phyloP scores from a whole-genome alignment of 2,113 vertebrate genomes.

The Heterocephalus glaber region DNA sequence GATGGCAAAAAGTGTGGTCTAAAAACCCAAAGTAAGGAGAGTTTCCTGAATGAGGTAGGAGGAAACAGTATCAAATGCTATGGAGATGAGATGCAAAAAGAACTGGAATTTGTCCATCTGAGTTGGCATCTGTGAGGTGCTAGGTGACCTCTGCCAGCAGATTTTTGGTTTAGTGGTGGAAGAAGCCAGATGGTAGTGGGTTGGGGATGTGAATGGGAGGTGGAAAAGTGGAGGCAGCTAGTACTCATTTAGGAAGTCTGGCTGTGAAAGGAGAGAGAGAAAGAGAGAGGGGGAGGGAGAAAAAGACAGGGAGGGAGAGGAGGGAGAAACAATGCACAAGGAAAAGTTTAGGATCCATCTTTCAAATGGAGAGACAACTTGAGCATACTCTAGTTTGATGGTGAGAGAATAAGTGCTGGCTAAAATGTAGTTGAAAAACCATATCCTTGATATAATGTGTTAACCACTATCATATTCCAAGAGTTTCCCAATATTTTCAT shows the following conservation, averaged over 20 bases:
- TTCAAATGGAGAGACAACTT: constrained; percentile 18
- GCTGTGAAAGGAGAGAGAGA: constrained; percentile 5
- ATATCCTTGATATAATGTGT: not conserved
- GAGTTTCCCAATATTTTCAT: constrained; percentile 9
- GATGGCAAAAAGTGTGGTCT: constrained; percentile 19
- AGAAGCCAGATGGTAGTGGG: constrained; percentile 77
- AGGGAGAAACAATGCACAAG: not conserved
- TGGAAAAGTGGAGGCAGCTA: constrained; percentile 69
- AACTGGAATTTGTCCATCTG: constrained; percentile 73
- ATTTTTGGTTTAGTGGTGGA: constrained; percentile 70
- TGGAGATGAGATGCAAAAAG: constrained; percentile 73
- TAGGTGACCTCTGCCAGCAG: constrained; percentile 77
- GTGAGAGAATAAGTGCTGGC: constrained; percentile 14
- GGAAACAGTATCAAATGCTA: constrained; percentile 65
- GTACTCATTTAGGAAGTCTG: constrained; percentile 73
- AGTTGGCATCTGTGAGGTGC: constrained; percentile 65
- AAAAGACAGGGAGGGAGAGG: not conserved
- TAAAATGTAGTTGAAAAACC: constrained; percentile 41
- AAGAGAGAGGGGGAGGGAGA: not conserved
- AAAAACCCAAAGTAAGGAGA: constrained; percentile 53
- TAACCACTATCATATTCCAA: constrained; percentile 1
- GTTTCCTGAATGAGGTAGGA: constrained; percentile 62
- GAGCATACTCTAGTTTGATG: not conserved
- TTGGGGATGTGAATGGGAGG: constrained; percentile 77
- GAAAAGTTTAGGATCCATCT: constrained; percentile 37